Evolutionary conservation across 2,888 invertebrate genomes (phyloP), one percentile per base, ranked within the genome.

Genomic region (Pandemis corylana): DNA sequence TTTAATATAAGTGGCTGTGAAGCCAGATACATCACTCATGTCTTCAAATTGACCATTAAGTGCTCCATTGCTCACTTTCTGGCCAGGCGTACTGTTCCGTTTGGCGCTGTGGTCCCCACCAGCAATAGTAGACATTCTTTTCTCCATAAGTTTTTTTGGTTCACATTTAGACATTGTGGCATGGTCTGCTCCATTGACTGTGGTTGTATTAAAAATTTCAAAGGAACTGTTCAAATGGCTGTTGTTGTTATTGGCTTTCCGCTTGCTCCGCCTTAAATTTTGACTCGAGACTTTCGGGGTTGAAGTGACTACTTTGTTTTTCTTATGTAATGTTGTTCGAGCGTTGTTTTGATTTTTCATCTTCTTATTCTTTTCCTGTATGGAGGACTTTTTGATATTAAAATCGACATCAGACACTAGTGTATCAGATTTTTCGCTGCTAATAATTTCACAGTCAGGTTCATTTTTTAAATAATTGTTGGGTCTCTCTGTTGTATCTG

Each of bases 1-100:
- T 49, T 93, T 85, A 46, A 95, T 94, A 77, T 95, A 95, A 79
- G 93, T 94, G 3, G 94, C 94, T 41, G 94, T 94, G 73, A 94
- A 92, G 0, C 94, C 94, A 51, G 94, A 94, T 3, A 94, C 92
- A 85, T 94, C 94, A 84, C 94, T 94, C 20, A 91, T 77, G 68
- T 94, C 93, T 76, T 94, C 94, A 85, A 90, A 92, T 69, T 90
- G 88, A 9, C 90, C 90, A 82, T 92, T 92, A 1, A 79, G 76
- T 42, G 77, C 77, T 12, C 77, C 80, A 77, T 83, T 86, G 68
- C 81, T 80, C 70, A 76, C 78, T 71, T 81, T 79, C 64, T 79
- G 76, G 70, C 76, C 80, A 64, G 75, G 76, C 72, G 76, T 82
- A 76, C 78, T 85, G 71, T 80, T 85, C 71, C 79, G 82, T 67